Percentiles rank a stretch among this genome's conserved stretches.
Evolutionary conservation across 2,797 vertebrate species (phyloP).

Genomic region (Aeoliscus strigatus): DNA sequence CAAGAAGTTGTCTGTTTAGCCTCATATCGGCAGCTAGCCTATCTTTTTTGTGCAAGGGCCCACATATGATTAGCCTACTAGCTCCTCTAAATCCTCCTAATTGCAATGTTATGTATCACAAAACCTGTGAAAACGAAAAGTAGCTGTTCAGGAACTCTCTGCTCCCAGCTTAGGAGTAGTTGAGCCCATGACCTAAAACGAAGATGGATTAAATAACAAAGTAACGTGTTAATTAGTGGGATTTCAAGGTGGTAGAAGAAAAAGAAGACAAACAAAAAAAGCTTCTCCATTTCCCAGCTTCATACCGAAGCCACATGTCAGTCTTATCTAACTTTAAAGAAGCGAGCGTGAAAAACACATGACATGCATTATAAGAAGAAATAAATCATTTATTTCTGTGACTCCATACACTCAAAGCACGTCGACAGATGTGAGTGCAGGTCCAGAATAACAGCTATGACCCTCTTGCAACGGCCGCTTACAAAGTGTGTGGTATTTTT

Average conservation of each 20-base stretch:
- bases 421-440: constrained; percentile 7
- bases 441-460: background rate
- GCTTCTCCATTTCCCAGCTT: background rate
- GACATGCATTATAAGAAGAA: background rate
- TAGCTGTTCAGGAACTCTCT: background rate
- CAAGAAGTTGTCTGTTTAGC: too few species aligned
- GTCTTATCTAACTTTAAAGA: background rate
- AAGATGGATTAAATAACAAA: too few species aligned
- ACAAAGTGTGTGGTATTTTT: background rate
- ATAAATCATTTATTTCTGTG: background rate
- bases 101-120: too few species aligned
- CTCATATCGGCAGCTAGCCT: too few species aligned
- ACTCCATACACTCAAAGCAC: background rate
- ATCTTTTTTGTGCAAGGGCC: too few species aligned
- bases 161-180: background rate
- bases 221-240: background rate
- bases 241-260: background rate
- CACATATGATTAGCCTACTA: too few species aligned
- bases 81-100: too few species aligned
- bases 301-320: background rate
- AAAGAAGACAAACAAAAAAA: background rate
- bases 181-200: background rate
- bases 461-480: background rate
- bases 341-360: background rate
- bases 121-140: background rate